Base-by-base conservation (phyloP, 2,888 invertebrate species). In the Dysmachus trigonus region DNA sequence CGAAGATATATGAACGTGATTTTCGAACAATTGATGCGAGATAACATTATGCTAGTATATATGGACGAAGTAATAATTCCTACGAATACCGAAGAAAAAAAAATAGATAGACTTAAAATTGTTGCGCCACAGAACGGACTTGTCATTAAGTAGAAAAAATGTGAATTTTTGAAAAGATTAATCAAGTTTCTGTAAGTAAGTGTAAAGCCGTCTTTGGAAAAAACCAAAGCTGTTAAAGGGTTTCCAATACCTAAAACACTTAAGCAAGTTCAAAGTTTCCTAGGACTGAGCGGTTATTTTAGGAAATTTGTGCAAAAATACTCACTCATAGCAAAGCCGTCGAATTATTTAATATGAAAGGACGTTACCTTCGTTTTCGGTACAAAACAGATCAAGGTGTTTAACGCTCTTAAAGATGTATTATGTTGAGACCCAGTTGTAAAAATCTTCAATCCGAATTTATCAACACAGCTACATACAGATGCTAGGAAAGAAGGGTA, bases 261-360 rank as follows among this genome's bases (percentile, higher is more conserved):
- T 3, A 88, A 89, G 38, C 86, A 89, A 33, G 74, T 90, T 1
- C 87, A 88, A 27, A 88, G 88, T 84, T 89, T 89, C 83, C 73
- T 89, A n/a, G 89, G 89, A 0, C 76, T 90, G 72, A 88, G 88
- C 2, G 88, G 88, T n/a, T 89, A 87, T 81, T 89, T 89, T 33
- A 38, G n/a, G n/a, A n/a, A n/a, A n/a, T n/a, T n/a, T n/a, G n/a
- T n/a, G n/a, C n/a, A n/a, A n/a, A n/a, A n/a, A 85, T 35, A 72
- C 82, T 30, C 89, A 88, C 86, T 86, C 88, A 0, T 73, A 72
- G 88, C 87, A 10, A 86, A 51, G 33, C 89, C 88, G 1, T 74
- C 89, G 27, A 87, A 87, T 10, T 84, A 86, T 5, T 62, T 89
- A 5, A 35, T 87, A n/a, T 38, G 87, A 87, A 88, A 87, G 27